A percentile compares a stretch with the other conserved stretches of the same genome.
These are phyloP conservation scores for Myripristis jacobus DNA, from an alignment of 2,797 vertebrate species.

Conservation along the genomic window DNA sequence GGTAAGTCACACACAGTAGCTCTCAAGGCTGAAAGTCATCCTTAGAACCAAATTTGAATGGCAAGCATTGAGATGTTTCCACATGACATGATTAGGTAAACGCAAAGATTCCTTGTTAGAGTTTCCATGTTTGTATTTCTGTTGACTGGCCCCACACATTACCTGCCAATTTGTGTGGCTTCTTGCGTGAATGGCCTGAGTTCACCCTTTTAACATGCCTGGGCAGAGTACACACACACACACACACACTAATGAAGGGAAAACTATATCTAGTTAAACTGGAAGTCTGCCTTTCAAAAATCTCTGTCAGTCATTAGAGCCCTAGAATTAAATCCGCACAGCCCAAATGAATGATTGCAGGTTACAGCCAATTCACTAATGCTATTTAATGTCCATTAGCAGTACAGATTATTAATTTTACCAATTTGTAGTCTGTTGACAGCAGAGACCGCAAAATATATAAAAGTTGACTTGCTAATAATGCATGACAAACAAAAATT, in stretches of 20 bases:
- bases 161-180: constrained; percentile 60
- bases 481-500: neutral
- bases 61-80: constrained; percentile 37
- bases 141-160: constrained; percentile 62
- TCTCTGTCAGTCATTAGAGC: constrained; percentile 4
- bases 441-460: neutral
- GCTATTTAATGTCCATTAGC: neutral
- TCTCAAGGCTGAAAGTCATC: constrained; percentile 1
- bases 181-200: constrained; percentile 39
- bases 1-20: constrained; percentile 79
- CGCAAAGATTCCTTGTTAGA: constrained; percentile 54
- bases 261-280: constrained; percentile 45
- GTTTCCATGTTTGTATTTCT: constrained; percentile 74
- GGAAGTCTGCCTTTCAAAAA: constrained; percentile 28
- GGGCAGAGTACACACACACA: constrained; percentile 42
- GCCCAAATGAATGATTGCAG: constrained; percentile 1
- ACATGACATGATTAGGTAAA: constrained; percentile 43
- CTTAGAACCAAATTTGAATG: constrained; percentile 29
- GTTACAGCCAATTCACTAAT: neutral
- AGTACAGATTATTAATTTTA: constrained; percentile 2
- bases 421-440: constrained; percentile 2
- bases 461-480: neutral
- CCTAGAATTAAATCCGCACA: constrained; percentile 23
- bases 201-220: constrained; percentile 40
- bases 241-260: constrained; percentile 17